Percentiles rank a stretch among this genome's conserved stretches.
These are phyloP conservation scores for Sinopyrophorus schimmeli DNA, from an alignment of 2,888 invertebrate genomes.

Conservation along the genomic window DNA sequence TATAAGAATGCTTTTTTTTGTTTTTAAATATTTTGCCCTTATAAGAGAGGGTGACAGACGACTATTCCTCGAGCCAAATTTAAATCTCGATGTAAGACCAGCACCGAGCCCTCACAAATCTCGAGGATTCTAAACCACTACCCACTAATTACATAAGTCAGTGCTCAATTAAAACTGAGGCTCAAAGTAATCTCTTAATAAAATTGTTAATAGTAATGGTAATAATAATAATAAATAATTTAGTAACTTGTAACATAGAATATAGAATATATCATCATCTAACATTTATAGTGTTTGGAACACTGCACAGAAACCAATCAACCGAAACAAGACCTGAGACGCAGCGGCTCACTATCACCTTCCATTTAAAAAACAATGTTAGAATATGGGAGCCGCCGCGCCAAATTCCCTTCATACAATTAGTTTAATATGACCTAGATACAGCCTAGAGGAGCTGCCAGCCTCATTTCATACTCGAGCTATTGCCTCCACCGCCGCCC, in stretches of 20 bases:
- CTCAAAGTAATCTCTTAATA: conserved; percentile 26
- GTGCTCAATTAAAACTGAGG: conserved; percentile 21
- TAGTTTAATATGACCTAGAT: conserved; percentile 47
- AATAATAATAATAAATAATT: conserved; percentile 32
- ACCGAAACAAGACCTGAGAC: conserved; percentile 48
- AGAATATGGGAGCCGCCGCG: conserved; percentile 27
- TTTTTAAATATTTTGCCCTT: no score
- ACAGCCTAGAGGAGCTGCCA: conserved; percentile 35
- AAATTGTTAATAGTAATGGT: conserved; percentile 22
- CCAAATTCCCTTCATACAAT: conserved; percentile 29
- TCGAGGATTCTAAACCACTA: conserved; percentile 22
- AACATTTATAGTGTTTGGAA: conserved; percentile 53
- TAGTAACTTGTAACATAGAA: conserved; percentile 47
- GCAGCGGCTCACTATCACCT: conserved; percentile 29
- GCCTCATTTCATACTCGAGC: conserved; percentile 29
- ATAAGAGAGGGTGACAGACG: no score
- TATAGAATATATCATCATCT: conserved; percentile 49
- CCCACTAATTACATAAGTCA: conserved; percentile 15
- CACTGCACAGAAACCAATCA: conserved; percentile 50
- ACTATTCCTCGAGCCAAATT: no score
- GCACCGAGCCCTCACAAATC: neutral
- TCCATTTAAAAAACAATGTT: no score
- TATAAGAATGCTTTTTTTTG: conserved; percentile 28
- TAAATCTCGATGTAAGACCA: no score
- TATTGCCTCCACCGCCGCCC: conserved; percentile 24